Base-by-base conservation (phyloP, 1,140 invertebrate genomes). In the Gryllus bimaculatus region DNA sequence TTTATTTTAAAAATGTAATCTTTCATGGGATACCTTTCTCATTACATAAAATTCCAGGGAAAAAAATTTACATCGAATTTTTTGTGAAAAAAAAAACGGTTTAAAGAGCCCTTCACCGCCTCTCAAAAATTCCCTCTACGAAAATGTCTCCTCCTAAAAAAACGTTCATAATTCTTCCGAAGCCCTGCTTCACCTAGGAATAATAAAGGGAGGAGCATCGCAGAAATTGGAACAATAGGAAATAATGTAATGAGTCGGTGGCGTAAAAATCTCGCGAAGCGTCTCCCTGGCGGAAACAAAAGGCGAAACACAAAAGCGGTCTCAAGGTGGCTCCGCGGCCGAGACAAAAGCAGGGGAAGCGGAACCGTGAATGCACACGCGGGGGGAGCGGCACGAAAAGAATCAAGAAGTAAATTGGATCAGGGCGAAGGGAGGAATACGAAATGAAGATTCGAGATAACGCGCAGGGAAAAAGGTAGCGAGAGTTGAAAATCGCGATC, bases 391-490 rank as follows among this genome's bases (percentile, higher is more conserved):
- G 10, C 18, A 66, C 54, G 54, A 66, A 66, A 66, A 66, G 54
- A 66, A 66, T 66, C 54, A 66, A 66, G 54, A 66, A 66, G 10
- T 66, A 66, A 66, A 66, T 66, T 66, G 54, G 54, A 66, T 66
- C 10, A 66, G 54, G 54, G 54, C 54, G 54, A 66, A 66, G 54
- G 54, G 54, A 66, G 54, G 54, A 66, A 66, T 66, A 66, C 54
- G 54, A 66, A 66, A 66, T 66, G 54, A 66, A 66, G 54, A 66
- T 66, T 66, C 54, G 54, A 66, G 54, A 66, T 66, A 66, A 66
- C 26, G 5, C 26, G 26, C 26, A 39, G 26, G 5, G 54, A 66
- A 66, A 13, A 66, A 66, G 54, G 54, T 66, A 66, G 54, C 54
- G 18, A 18, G 54, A 66, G 18, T 10, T 18, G 54, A 39, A 39